Base-by-base conservation (phyloP, 2,888 invertebrate genomes). In the Ophraella communa region DNA sequence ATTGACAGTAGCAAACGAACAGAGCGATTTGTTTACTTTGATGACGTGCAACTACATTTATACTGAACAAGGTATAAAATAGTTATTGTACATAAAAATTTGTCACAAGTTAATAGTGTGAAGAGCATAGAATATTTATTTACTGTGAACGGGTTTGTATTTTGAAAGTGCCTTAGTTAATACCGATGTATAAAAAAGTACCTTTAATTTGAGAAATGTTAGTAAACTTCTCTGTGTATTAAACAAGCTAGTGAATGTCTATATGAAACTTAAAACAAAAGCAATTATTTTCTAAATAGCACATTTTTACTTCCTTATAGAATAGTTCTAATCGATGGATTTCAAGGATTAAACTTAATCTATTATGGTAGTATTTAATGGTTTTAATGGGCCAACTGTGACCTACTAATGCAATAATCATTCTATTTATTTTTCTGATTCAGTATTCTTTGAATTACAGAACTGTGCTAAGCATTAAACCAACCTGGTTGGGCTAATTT, bases 321-420 rank as follows among this genome's bases (percentile, higher is more conserved):
- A 51, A 51, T 51, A 24, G 17, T 17, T 3, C 27, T 27, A 51
- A 51, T 17, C 27, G 49, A 51, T 51, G 27, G 27, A 51, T 24
- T 59, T 51, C 57, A 59, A 59, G 51, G 59, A 59, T 59, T 59
- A 39, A 27, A 59, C 51, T 51, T 51, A 24, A 35, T 59, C 51
- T 51, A 33, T 59, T 59, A 59, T 24, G 59, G 51, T 27, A 59
- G 27, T 17, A 59, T 51, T 20, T 27, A 58, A 58, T 39, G 51
- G 51, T 59, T 51, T 42, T 59, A 59, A 51, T 27, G 20, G 11
- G n/a, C n/a, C 57, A 57, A 57, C 47, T 57, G 47, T 11, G 33
- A 49, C 5, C 27, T 17, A 51, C 51, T 39, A 39, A 51, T 24
- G 24, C 35, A 58, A 39, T 23, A 8, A 51, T 39, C 1, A 39